Evolutionary conservation across 2,888 invertebrate genomes (phyloP).

Genomic region (Caenorhabditis panamensis): DNA sequence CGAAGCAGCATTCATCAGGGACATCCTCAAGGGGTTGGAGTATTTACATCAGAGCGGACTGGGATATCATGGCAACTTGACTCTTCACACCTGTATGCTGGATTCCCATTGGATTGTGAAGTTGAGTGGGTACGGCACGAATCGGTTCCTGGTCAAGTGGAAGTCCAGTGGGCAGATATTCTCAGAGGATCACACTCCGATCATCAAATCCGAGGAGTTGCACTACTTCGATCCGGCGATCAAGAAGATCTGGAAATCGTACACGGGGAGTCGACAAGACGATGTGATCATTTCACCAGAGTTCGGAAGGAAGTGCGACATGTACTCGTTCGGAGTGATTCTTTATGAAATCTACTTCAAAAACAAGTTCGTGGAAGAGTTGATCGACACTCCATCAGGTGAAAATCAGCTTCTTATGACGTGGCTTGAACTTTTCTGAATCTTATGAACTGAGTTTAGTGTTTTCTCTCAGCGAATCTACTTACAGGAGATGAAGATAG

Average conservation of each 20-base stretch:
- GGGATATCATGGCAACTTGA: conserved; percentile 76
- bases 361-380: conserved; percentile 59
- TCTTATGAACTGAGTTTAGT: too few species aligned
- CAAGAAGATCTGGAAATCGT: conserved; percentile 56
- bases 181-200: conserved; percentile 67
- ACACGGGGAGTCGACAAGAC: conserved; percentile 52
- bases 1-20: conserved; percentile 78
- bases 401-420: neutral
- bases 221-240: conserved; percentile 80
- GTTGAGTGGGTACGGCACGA: conserved; percentile 76
- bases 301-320: conserved; percentile 66
- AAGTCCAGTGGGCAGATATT: conserved; percentile 71
- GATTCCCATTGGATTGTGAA: conserved; percentile 80
- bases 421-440: too few species aligned
- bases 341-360: conserved; percentile 74
- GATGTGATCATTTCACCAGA: neutral
- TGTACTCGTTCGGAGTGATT: conserved; percentile 78
- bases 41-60: conserved; percentile 74
- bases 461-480: too few species aligned
- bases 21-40: conserved; percentile 79
- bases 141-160: conserved; percentile 63
- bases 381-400: conserved; percentile 6
- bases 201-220: conserved; percentile 77
- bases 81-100: conserved; percentile 75
- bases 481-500: conserved; percentile 70